phyloP scores from a whole-genome alignment of 2,113 vertebrate genomes.

The Rhadina sibilatrix region DNA sequence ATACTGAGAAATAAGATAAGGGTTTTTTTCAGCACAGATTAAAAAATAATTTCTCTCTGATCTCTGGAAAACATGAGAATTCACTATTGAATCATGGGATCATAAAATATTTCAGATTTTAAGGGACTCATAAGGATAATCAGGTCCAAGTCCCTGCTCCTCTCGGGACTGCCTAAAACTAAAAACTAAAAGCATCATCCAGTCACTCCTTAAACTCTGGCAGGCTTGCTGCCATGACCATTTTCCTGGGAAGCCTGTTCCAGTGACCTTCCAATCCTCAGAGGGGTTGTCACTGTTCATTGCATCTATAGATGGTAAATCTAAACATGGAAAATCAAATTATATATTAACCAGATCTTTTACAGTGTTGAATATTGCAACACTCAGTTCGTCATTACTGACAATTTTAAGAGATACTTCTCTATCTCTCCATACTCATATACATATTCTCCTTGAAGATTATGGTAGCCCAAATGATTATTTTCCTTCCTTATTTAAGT shows the following conservation, averaged over 20 bases:
- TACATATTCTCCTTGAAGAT: neutral
- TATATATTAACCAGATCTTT: neutral
- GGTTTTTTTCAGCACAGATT: neutral
- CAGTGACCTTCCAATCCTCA: neutral
- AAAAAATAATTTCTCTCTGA: neutral
- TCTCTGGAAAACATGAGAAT: neutral
- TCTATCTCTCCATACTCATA: neutral
- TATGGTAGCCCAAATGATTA: neutral
- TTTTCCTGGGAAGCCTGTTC: neutral
- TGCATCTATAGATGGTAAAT: neutral
- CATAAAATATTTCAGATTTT: neutral
- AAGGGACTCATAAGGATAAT: neutral
- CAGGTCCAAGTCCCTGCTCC: neutral
- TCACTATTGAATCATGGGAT: neutral
- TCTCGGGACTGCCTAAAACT: neutral
- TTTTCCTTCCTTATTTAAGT: neutral
- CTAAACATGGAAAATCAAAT: neutral
- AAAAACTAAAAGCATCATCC: neutral
- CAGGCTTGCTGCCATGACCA: neutral
- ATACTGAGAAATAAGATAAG: neutral
- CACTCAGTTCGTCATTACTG: neutral
- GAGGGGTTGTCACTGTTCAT: neutral
- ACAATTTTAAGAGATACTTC: neutral
- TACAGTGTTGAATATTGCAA: neutral
- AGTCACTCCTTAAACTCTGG: fast-evolving